Base-by-base conservation (phyloP, 2,888 invertebrate genomes). In the Andrena haemorrhoa region DNA sequence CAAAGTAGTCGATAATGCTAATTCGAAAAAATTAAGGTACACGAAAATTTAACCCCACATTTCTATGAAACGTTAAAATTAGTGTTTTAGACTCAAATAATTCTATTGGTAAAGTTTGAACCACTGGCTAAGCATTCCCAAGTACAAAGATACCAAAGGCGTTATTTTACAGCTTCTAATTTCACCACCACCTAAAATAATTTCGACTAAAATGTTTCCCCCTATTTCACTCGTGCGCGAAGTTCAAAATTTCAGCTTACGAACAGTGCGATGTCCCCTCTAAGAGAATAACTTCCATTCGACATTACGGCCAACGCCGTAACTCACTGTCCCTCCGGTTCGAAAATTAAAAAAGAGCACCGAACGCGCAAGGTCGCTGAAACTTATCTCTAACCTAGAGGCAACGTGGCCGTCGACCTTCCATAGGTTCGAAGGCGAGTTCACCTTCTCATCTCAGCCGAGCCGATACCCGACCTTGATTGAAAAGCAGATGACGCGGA, bases 401-500 rank as follows among this genome's bases (percentile, higher is more conserved):
- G 80, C 79, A 77, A 84, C 79, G 79, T 79, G 79, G 82, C 80
- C 61, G 77, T 56, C 78, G 78, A 83, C 56, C 78, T 66, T 69
- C 83, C 73, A 75, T 77, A 79, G 76, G 64, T 53, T 65, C 66
- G 71, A 74, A 76, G 77, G 73, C 73, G 63, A 72, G 82, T 81
- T 84, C 79, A 81, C 83, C 87, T 83, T 80, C 86, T 88, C 88
- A 80, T 88, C 88, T 86, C 82, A 74, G 70, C 69, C 72, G 68
- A 75, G 79, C 82, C 89, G 86, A 89, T 88, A 88, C 81, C 84
- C 85, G 87, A 89, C 87, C 88, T 89, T 91, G 91, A 91, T 90
- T 91, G 91, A 90, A 91, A 90, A 90, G 85, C 86, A 89, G 87
- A 89, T 89, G 89, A 91, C 88, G 88, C 85, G 88, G 89, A 89